Base-by-base conservation (phyloP, 2,888 invertebrate genomes). In the Steromphala cineraria region DNA sequence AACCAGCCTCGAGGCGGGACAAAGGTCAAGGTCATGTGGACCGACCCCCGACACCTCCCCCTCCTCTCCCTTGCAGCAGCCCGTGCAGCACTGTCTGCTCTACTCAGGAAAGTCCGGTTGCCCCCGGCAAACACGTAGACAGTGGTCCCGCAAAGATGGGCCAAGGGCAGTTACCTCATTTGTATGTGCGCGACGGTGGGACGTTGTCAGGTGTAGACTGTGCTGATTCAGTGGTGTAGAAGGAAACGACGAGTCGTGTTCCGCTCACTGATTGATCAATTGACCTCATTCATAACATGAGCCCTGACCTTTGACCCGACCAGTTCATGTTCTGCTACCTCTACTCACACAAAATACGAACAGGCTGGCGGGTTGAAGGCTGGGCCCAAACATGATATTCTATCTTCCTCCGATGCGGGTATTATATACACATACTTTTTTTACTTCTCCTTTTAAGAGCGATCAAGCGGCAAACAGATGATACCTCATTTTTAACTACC, bases 21-120 rank as follows among this genome's bases (percentile, higher is more conserved):
- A 31, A 31, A 19, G 71, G 71, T 71, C 71, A 71, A 31, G 89
- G 90, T 78, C 89, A 89, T 79, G 31, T 10, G 71, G 36, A 71
- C 31, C 55, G 28, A 24, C 76, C 53, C 40, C 76, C 55, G 10
- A 55, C 53, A 31, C 76, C 71, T 31, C 71, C 71, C 17, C 40
- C 71, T 36, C 71, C 71, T 17, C 71, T 71, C 40, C 31, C 19
- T 19, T 36, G 71, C 71, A 67, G 67, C 67, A 71, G 71, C 55
- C 31, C 28, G 36, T n/a, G 71, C 71, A 71, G 71, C 19, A 56
- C 4, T 21, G 24, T 24, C 36, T 31, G 31, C 71, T 71, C 71
- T 31, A 71, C 71, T 71, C 71, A 71, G 71, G 71, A 71, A 71
- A 31, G 40, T 71, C 71, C 71, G 71, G 71, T n/a, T 10, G 71